Evolutionary conservation across 1,140 invertebrate species (phyloP), one percentile per base, ranked within the genome.

Genomic region (Orius insidiosus): DNA sequence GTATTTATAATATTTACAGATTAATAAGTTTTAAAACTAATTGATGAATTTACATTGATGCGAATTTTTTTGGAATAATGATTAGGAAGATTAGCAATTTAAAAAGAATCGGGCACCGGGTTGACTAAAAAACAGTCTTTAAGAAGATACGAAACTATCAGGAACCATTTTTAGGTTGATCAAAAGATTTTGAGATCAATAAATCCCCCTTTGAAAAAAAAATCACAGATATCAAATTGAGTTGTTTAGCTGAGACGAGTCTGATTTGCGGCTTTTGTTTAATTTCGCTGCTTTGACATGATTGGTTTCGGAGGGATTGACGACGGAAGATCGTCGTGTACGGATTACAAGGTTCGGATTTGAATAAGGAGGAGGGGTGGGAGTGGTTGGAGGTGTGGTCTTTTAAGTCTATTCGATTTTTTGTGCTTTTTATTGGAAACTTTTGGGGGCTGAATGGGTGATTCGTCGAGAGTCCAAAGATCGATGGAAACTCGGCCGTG

Each of bases 401-500:
- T n/a, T n/a, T n/a, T n/a, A n/a, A n/a, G 16, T 43, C 32, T 38
- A 33, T 35, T 34, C 30, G 19, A 34, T 5, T 37, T 3, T 44
- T 55, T 40, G 37, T 11, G 8, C 37, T 48, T 48, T 43, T 43
- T 47, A 45, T 9, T 0, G 41, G 48, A n/a, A 24, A 5, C 5
- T 19, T 32, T 38, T 6, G 6, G 16, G 0, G 73, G 74, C 15
- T 72, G 54, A 47, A 77, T 72, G 0, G 76, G 76, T 60, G 72
- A 76, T 1, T 73, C 73, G 61, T 85, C 81, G 46, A 85, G 61
- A 1, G 79, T 80, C 81, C 82, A 86, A 1, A 85, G 60, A 68
- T 85, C 79, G 39, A 85, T 82, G 55, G 78, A 74, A 6, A 83
- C 78, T n/a, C 75, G 71, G 24, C 80, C 80, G 14, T 79, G 67